phyloP scores from a whole-genome alignment of 2,113 vertebrate genomes.

The Lepus timidus region DNA sequence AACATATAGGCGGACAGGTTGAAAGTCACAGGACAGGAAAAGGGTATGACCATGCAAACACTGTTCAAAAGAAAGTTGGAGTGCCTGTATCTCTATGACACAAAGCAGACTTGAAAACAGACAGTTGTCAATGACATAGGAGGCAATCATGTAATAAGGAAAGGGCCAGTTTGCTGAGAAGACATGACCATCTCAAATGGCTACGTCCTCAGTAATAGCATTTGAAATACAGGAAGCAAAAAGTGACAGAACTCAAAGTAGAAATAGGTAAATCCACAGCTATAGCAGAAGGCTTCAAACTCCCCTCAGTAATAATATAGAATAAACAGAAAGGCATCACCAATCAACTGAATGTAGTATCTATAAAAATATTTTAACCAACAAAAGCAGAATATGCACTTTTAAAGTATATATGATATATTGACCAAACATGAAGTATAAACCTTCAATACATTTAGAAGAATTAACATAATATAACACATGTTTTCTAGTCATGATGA shows the following conservation, averaged over 20 bases:
- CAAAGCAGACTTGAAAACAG: conserved; percentile 35
- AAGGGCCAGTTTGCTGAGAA: conserved; percentile 9
- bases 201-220: neutral
- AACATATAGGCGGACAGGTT: neutral
- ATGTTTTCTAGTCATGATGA: conserved; percentile 20
- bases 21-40: neutral
- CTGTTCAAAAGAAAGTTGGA: conserved; percentile 9
- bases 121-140: neutral
- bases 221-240: conserved; percentile 31
- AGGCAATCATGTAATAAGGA: neutral
- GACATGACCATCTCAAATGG: neutral
- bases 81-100: neutral
- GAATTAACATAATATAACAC: conserved; percentile 39
- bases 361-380: conserved; percentile 60
- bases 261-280: neutral
- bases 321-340: neutral
- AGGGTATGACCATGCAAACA: neutral
- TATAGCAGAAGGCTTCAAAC: neutral
- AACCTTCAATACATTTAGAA: conserved; percentile 48
- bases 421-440: neutral
- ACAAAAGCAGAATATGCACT: conserved; percentile 13
- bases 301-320: neutral
- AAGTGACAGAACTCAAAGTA: conserved; percentile 17
- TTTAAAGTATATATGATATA: conserved; percentile 31
- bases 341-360: conserved; percentile 16